Evolutionary conservation across 2,888 invertebrate genomes (phyloP), one percentile per base, ranked within the genome.

Genomic region (Torymus aiolomorphi): DNA sequence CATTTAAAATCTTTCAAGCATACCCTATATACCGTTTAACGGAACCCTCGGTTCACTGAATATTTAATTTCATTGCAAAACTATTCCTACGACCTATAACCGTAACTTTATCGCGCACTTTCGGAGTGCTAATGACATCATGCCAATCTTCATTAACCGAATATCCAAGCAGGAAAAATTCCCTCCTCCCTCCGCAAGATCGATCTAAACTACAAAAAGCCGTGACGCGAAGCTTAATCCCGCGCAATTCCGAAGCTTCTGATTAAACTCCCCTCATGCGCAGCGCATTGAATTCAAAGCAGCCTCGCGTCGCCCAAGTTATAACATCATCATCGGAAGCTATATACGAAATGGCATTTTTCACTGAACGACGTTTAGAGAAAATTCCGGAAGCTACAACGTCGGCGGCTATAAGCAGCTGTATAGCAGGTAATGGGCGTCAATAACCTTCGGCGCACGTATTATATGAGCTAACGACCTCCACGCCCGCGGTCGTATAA

Each of bases 201-300:
- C 42, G 69, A 80, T 73, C 69, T 59, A 69, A 76, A 76, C 20
- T 80, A 24, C 56, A 75, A 80, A 73, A 80, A 77, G 69, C 73
- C 72, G 61, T 63, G 80, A 77, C 69, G 73, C 56, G 72, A 61
- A 63, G 13, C 62, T 69, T 71, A n/a, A 76, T 61, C 59, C 49
- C 51, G 11, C 10, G 73, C 51, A n/a, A 78, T 51, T 73, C 61
- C 24, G 63, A 67, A 80, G 66, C 72, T 69, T 70, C 75, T 71
- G 79, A 70, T 79, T 71, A 75, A 59, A n/a, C 16, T 24, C 63
- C 42, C 51, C 42, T 5, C 8, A 42, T 42, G 8, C 31, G 8
- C 8, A 42, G 8, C 8, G 42, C 8, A 42, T 42, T 42, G 65
- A 61, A 67, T 78, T 49, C 13, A 66, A 71, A 42, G 42, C 42